Conservation (phyloP, 2,797 vertebrate genomes). For the Triplophysa bombifrons region DNA sequence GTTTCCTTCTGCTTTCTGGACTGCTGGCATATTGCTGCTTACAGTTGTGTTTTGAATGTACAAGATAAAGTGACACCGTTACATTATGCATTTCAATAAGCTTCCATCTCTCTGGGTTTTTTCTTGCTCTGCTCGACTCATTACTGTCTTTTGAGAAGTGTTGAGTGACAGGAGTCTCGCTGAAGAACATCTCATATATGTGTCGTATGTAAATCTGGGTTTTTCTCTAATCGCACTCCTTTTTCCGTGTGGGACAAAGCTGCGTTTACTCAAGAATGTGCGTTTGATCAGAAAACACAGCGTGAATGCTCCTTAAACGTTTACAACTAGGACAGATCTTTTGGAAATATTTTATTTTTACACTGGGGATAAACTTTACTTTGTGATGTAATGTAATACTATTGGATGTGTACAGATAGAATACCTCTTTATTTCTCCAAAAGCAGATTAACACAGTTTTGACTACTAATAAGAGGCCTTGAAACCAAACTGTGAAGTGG, state of each 20-base stretch:
- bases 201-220: slow-evolving; percentile 55
- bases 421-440: slow-evolving; percentile 18
- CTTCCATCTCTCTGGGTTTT: background rate
- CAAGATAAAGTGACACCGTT: background rate
- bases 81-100: background rate
- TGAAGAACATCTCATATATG: slow-evolving; percentile 61
- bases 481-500: slow-evolving; percentile 26
- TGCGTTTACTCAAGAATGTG: slow-evolving; percentile 43
- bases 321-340: slow-evolving; percentile 27
- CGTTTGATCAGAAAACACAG: slow-evolving; percentile 23
- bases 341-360: slow-evolving; percentile 3
- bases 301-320: slow-evolving; percentile 2
- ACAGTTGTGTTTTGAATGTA: background rate
- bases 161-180: slow-evolving; percentile 56
- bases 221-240: slow-evolving; percentile 34
- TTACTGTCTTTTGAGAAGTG: slow-evolving; percentile 21
- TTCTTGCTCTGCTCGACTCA: slow-evolving; percentile 1
- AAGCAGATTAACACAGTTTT: background rate
- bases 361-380: slow-evolving; percentile 11
- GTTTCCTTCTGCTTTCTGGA: background rate
- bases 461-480: slow-evolving; percentile 6
- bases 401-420: slow-evolving; percentile 23
- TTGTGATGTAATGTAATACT: background rate
- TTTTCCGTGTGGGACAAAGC: slow-evolving; percentile 9
- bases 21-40: background rate